Evolutionary conservation across 1,140 invertebrate species (phyloP).

Genomic region (Lordiphosa stackelbergi): DNA sequence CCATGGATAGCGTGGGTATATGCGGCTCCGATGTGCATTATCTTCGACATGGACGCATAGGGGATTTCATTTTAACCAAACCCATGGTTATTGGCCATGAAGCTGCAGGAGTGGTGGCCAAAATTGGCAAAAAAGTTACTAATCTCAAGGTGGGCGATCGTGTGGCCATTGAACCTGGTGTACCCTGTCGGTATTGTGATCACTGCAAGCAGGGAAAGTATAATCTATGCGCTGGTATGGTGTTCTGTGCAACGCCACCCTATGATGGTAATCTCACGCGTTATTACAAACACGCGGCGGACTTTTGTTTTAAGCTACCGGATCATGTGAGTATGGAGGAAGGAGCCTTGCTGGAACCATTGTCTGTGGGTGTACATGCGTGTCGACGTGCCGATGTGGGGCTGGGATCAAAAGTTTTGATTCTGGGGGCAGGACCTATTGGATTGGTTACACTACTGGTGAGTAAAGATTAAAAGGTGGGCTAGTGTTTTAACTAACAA

Average conservation of each 20-base stretch:
- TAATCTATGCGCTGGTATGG: conserved; percentile 91
- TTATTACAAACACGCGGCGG: conserved; percentile 93
- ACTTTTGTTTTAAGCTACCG: conserved; percentile 96
- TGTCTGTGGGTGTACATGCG: conserved; percentile 95
- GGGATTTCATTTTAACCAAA: conserved; percentile 86
- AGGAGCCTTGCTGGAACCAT: conserved; percentile 93
- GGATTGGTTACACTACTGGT: conserved; percentile 90
- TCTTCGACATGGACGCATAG: conserved; percentile 88
- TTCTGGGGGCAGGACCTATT: conserved; percentile 95
- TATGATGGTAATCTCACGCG: conserved; percentile 89
- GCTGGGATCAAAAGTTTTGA: conserved; percentile 88
- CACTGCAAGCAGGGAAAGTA: conserved; percentile 93
- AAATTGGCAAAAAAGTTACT: conserved; percentile 85
- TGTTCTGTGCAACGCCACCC: conserved; percentile 95
- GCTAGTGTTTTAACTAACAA: too few species aligned
- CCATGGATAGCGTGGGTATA: conserved; percentile 94
- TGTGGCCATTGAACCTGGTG: conserved; percentile 95
- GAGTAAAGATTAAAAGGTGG: conserved; percentile 2
- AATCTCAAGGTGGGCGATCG: conserved; percentile 89
- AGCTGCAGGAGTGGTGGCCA: conserved; percentile 83
- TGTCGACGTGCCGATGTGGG: conserved; percentile 87
- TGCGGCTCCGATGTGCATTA: conserved; percentile 98
- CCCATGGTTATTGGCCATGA: conserved; percentile 96
- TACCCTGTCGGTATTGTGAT: conserved; percentile 90
- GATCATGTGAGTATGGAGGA: conserved; percentile 94